Percentiles rank a stretch among this genome's conserved stretches.
phyloP scores from a whole-genome alignment of 1,140 invertebrate species.

The Drosophila pseudoananassae region DNA sequence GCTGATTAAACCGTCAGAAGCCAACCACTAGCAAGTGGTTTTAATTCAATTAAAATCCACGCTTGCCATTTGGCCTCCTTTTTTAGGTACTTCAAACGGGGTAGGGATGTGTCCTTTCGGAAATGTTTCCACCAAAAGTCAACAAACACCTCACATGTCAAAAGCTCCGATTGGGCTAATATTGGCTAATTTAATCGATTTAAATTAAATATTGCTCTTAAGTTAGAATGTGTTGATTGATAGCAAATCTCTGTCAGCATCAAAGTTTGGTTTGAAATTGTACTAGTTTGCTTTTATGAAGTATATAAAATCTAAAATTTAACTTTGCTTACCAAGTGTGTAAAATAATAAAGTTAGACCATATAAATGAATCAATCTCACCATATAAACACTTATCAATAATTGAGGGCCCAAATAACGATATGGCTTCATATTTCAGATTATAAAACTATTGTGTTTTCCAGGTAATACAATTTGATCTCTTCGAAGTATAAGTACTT shows the following conservation, averaged over 20 bases:
- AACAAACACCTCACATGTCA: neutral
- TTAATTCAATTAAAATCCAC: constrained; percentile 49
- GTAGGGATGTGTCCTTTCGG: neutral
- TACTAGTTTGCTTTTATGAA: no score
- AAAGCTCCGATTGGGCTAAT: neutral
- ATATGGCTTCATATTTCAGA: no score
- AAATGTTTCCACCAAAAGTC: neutral
- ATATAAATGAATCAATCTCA: no score
- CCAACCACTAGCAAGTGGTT: constrained; percentile 21
- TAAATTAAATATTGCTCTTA: neutral
- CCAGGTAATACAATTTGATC: neutral
- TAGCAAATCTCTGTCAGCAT: no score
- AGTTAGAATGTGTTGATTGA: neutral
- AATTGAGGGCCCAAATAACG: neutral
- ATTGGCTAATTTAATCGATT: constrained; percentile 16
- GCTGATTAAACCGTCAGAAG: constrained; percentile 8
- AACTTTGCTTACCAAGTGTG: no score
- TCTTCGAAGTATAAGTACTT: constrained; percentile 1
- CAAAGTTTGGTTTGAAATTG: no score
- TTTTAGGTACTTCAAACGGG: neutral
- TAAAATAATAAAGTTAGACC: no score
- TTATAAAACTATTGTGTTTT: neutral
- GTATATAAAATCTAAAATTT: no score
- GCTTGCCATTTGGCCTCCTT: constrained; percentile 1
- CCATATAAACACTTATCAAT: neutral